These are phyloP conservation scores for Nanger granti DNA, from an alignment of 2,113 vertebrate species.

Conservation along the genomic window DNA sequence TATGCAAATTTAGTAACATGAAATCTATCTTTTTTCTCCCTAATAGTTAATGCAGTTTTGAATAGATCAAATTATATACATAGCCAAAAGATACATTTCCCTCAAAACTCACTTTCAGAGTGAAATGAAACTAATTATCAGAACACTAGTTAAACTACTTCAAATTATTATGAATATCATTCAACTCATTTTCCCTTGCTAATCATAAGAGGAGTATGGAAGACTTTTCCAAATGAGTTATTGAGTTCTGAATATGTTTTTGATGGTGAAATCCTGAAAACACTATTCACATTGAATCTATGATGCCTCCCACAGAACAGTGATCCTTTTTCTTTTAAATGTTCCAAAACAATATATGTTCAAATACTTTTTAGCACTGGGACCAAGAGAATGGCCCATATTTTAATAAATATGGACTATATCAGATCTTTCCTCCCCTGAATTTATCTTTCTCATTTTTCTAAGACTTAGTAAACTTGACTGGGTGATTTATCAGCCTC, in stretches of 20 bases:
- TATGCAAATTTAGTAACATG: background rate
- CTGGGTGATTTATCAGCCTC: background rate
- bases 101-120: background rate
- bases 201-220: background rate
- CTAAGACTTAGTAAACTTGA: background rate
- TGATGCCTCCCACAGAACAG: background rate
- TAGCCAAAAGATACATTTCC: background rate
- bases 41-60: background rate
- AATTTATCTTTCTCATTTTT: background rate
- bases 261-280: background rate
- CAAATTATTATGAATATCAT: background rate
- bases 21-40: background rate
- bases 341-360: background rate
- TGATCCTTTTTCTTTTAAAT: background rate
- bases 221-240: background rate
- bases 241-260: background rate
- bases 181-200: background rate
- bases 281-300: background rate
- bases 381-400: background rate
- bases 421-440: background rate
- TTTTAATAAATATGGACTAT: background rate
- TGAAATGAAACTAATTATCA: slow-evolving; percentile 37
- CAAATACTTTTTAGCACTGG: background rate
- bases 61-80: background rate
- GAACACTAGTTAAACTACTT: background rate